Base-by-base conservation (phyloP, 1,140 invertebrate genomes). In the Oreohelix idahoensis region DNA sequence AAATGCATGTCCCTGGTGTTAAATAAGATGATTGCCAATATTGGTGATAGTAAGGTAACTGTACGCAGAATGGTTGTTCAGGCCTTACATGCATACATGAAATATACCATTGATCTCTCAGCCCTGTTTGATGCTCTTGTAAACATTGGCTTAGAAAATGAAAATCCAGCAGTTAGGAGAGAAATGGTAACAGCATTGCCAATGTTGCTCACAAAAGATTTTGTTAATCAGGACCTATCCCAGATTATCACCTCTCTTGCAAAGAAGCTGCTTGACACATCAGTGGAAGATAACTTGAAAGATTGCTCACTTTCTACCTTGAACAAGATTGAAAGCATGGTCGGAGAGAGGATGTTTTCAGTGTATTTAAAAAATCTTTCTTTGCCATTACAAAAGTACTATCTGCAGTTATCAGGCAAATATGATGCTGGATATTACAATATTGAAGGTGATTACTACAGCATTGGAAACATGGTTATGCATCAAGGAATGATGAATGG, bases 41-140 rank as follows among this genome's bases (percentile, higher is more conserved):
- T 93, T 69, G 92, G 91, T 36, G 90, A 93, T 84, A 88, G 84
- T 76, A 92, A 91, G 83, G 89, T 91, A 17, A 88, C 89, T 45
- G 88, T 93, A 26, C 85, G 92, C 29, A 87, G 89, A 82, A 88
- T 89, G 29, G 90, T 91, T 26, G 90, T 92, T 53, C 91, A 92
- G 81, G 90, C 91, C 1, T 83, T 93, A 20, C 91, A 92, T 87
- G 88, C 88, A 0, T 93, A 93, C 84, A 91, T 92, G 90, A 92
- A 92, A 74, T 84, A 91, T 81, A 91, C 92, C 15, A 71, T 84
- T 32, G 87, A 91, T 81, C 84, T 92, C 11, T 88, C 88, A 39
- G 53, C 76, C 29, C 75, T 93, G 26, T 83, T 92, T 23, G 84
- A 88, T 74, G 88, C 88, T 29, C 89, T 92, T 76, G 89, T 92